Evolutionary conservation across 2,888 invertebrate genomes (phyloP).

Genomic region (Polyommatus iphigenia): DNA sequence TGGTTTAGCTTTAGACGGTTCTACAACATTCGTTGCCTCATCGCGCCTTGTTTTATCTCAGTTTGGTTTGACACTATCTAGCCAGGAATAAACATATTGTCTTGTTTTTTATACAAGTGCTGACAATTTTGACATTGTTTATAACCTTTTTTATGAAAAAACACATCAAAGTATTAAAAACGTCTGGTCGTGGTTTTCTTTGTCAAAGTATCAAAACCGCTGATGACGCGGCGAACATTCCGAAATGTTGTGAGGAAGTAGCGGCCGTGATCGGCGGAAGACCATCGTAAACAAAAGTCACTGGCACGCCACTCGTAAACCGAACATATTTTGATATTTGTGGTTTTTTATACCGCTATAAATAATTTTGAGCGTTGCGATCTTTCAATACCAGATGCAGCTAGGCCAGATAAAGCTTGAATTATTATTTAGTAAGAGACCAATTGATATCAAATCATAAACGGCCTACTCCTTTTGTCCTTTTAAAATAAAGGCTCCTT

Average conservation of each 20-base stretch:
- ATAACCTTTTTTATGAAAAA: no score
- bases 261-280: slow-evolving; percentile 14
- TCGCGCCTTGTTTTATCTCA: no score
- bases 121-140: no score
- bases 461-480: neutral
- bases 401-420: neutral
- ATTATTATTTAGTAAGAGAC: neutral
- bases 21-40: no score
- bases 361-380: slow-evolving; percentile 13
- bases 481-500: no score
- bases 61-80: no score
- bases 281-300: slow-evolving; percentile 26
- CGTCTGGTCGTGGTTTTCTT: neutral
- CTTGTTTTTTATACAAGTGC: no score
- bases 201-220: slow-evolving; percentile 1
- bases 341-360: slow-evolving; percentile 11
- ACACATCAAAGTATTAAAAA: neutral
- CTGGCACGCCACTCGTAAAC: slow-evolving; percentile 26
- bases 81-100: no score
- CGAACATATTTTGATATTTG: slow-evolving; percentile 21
- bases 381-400: neutral
- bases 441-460: neutral
- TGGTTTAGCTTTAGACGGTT: no score
- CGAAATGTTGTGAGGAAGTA: slow-evolving; percentile 18
- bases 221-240: slow-evolving; percentile 11